Evolutionary conservation across 2,797 vertebrate species (phyloP).

Genomic region (Chloroceryle inda): DNA sequence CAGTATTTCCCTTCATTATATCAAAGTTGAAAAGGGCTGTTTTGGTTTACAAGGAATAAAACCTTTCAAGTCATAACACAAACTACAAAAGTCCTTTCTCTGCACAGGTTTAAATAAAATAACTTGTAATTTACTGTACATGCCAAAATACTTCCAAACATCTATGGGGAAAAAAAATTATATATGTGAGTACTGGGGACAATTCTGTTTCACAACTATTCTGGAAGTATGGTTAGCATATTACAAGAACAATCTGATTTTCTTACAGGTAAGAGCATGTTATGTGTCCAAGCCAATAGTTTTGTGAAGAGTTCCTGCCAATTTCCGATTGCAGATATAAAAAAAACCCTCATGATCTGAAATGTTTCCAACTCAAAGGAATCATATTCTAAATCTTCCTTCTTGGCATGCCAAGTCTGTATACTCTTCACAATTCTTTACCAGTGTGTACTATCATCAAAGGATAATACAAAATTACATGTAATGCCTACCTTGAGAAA

Average conservation of each 20-base stretch:
- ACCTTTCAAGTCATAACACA: background rate
- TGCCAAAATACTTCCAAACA: background rate
- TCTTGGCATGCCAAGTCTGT: background rate
- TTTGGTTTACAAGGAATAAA: background rate
- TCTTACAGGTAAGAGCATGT: background rate
- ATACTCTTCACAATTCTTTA: background rate
- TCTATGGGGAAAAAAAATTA: background rate
- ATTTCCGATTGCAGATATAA: background rate
- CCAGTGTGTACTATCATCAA: background rate
- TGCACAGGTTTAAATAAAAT: background rate
- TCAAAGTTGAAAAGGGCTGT: background rate
- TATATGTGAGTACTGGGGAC: background rate
- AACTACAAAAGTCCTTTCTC: background rate
- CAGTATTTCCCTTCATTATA: background rate
- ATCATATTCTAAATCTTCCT: background rate
- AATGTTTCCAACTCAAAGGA: background rate
- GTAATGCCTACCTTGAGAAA: background rate
- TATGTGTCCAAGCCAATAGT: background rate
- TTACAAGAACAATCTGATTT: background rate
- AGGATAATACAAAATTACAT: conserved; percentile 21
- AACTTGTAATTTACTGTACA: background rate
- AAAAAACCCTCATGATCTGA: background rate
- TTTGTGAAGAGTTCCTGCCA: background rate
- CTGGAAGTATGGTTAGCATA: background rate
- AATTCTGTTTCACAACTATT: background rate